phyloP scores from a whole-genome alignment of 1,140 invertebrate species.

The Anadara kagoshimensis region DNA sequence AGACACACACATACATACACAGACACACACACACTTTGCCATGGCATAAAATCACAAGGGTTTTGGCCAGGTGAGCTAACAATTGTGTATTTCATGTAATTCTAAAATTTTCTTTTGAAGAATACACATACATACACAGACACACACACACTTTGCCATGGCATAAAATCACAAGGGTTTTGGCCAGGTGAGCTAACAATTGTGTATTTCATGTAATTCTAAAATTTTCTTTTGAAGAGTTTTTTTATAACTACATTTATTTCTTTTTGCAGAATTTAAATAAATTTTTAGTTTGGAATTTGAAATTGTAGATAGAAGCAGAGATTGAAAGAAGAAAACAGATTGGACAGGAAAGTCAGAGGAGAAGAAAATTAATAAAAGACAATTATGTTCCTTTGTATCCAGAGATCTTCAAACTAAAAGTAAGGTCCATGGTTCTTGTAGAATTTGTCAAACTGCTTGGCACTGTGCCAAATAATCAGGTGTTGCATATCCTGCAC shows the following conservation, averaged over 20 bases:
- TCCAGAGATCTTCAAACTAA: slow-evolving; percentile 49
- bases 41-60: background rate
- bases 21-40: background rate
- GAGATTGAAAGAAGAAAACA: slow-evolving; percentile 49
- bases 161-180: background rate
- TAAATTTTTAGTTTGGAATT: background rate
- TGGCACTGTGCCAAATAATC: too few species aligned
- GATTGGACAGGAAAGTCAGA: slow-evolving; percentile 34
- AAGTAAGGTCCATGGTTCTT: slow-evolving; percentile 39
- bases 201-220: background rate
- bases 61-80: background rate
- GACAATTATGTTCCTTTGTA: slow-evolving; percentile 44
- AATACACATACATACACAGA: slow-evolving; percentile 2
- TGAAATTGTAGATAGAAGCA: slow-evolving; percentile 38
- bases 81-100: background rate
- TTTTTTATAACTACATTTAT: background rate
- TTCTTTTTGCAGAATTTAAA: background rate
- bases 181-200: background rate
- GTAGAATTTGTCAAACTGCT: background rate
- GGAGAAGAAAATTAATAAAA: slow-evolving; percentile 41
- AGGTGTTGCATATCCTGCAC: too few species aligned
- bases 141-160: background rate
- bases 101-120: background rate
- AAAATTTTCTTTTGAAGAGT: background rate
- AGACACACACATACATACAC: slow-evolving; percentile 2